Percentiles rank a stretch among this genome's conserved stretches.
Evolutionary conservation across 2,113 vertebrate genomes (phyloP).

Genomic region (Pterocles gutturalis): DNA sequence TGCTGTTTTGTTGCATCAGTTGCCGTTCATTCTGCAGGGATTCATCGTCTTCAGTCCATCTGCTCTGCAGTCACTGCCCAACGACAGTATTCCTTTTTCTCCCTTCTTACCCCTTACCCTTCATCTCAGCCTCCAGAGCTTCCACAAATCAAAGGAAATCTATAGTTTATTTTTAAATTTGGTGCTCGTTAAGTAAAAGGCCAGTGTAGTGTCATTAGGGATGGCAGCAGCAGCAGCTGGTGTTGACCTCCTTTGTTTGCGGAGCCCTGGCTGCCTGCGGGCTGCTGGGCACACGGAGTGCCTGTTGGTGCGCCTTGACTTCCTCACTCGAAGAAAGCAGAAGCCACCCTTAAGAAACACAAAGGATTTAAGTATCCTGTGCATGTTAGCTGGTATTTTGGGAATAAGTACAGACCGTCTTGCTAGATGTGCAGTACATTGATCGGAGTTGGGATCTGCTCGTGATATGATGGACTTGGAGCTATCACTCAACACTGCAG

Average conservation of each 20-base stretch:
- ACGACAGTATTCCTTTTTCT: not conserved
- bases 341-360: not conserved
- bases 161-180: slow-evolving; percentile 46
- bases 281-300: not conserved
- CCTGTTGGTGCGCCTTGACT: not conserved
- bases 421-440: not conserved
- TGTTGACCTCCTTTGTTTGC: not conserved
- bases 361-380: not conserved
- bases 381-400: not conserved
- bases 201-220: not conserved
- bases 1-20: not conserved
- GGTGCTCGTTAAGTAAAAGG: not conserved
- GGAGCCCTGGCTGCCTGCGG: not conserved
- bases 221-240: slow-evolving; percentile 21
- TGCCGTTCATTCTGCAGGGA: not conserved
- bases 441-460: not conserved
- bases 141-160: slow-evolving; percentile 30
- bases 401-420: not conserved
- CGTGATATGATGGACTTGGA: accelerated
- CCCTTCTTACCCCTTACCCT: not conserved
- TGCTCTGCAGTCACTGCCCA: not conserved
- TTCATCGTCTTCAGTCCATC: not conserved
- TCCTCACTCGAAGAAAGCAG: not conserved
- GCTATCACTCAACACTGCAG: not conserved
- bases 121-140: not conserved